A percentile compares a stretch with the other conserved stretches of the same genome.
Evolutionary conservation across 1,140 invertebrate genomes (phyloP).

Genomic region (Sycophila sp.): DNA sequence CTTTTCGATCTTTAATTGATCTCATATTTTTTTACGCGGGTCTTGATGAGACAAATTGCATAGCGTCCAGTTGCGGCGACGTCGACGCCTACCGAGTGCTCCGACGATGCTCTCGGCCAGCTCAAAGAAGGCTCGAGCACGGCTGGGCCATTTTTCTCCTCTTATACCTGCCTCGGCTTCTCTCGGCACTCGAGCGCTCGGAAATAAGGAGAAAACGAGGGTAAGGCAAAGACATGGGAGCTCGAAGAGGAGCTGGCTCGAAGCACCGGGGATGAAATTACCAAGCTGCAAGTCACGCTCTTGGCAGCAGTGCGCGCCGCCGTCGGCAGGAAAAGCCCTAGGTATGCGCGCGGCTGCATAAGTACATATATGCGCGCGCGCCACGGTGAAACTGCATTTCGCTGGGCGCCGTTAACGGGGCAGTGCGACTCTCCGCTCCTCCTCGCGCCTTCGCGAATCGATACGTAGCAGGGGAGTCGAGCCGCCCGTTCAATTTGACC

Average conservation of each 20-base stretch:
- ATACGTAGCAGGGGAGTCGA: not conserved
- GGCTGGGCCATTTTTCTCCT: constrained; percentile 12
- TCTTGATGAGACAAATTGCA: no score
- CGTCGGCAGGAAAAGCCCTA: constrained; percentile 7
- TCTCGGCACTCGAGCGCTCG: not conserved
- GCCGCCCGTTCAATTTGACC: not conserved
- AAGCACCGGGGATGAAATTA: constrained; percentile 61
- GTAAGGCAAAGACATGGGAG: no score
- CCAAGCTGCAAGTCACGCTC: constrained; percentile 59
- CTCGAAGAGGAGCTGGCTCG: constrained; percentile 45
- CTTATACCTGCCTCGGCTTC: constrained; percentile 6
- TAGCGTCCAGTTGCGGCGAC: no score
- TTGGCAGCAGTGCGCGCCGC: constrained; percentile 43
- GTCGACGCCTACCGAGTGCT: not conserved
- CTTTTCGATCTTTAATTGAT: no score
- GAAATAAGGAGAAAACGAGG: constrained; percentile 30
- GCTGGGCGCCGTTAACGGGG: no score
- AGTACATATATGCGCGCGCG: not conserved
- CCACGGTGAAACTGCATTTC: no score
- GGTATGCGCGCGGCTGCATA: not conserved
- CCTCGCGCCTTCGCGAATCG: not conserved
- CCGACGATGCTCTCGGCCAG: not conserved
- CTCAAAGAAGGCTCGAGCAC: constrained; percentile 20
- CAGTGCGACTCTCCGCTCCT: not conserved
- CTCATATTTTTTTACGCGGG: no score